Conservation (phyloP, 64 coral and sea anemone genomes). For the Montipora efflorescens region DNA sequence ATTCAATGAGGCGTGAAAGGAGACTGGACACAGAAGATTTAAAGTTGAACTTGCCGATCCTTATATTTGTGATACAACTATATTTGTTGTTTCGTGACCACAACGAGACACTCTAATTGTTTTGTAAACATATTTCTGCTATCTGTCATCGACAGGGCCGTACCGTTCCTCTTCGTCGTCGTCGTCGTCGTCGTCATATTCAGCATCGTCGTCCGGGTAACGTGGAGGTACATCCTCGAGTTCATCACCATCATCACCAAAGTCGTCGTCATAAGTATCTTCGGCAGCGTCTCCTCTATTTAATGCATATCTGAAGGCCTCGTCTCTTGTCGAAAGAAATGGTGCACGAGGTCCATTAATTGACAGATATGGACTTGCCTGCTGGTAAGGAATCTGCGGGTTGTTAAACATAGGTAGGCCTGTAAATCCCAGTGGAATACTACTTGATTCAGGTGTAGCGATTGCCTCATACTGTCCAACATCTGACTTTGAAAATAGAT, state of each 20-base stretch:
- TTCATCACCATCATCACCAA: neutral
- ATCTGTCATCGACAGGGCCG: constrained; percentile 13
- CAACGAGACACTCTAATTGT: too few relatives aligned
- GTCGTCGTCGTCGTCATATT: neutral
- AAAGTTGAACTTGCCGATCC: too few relatives aligned
- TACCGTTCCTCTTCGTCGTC: constrained; percentile 1
- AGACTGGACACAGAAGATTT: too few relatives aligned
- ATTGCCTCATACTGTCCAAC: neutral
- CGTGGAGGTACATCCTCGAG: neutral
- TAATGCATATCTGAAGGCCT: neutral
- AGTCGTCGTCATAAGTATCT: neutral
- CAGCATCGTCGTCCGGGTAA: neutral
- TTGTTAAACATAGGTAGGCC: neutral
- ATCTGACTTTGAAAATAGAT: neutral
- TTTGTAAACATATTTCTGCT: neutral
- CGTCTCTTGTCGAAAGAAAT: neutral
- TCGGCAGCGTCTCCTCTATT: neutral
- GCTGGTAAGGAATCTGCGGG: neutral
- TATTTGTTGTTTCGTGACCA: too few relatives aligned
- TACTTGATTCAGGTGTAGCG: neutral
- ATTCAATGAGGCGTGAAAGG: too few relatives aligned
- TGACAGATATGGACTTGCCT: constrained; percentile 16
- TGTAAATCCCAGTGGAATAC: neutral
- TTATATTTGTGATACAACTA: too few relatives aligned
- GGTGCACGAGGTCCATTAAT: neutral